Evolutionary conservation across 2,888 invertebrate genomes (phyloP), one percentile per base, ranked within the genome.

Genomic region (Acrobasis suavella): DNA sequence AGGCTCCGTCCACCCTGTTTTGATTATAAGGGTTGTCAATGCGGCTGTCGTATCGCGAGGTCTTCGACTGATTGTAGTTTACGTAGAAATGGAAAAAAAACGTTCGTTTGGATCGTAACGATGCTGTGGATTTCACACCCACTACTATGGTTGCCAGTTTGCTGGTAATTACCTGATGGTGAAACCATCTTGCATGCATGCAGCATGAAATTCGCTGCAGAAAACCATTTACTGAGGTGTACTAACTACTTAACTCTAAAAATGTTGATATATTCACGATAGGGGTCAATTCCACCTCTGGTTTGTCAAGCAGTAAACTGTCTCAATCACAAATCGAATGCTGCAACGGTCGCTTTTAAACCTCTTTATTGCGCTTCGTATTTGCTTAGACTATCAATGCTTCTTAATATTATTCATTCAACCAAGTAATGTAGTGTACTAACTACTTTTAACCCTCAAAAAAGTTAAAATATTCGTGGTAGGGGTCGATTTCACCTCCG

Each of bases 1-100:
- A 22, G 22, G 22, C 22, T 22, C 22, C 3, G 22, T 22, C 22
- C 3, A 22, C 22, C 22, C 22, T 3, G 22, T 22, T 2, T 22
- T 22, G 1, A 22, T 22, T 22, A 6, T n/a, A 38, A 54, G 22
- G 42, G 38, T 52, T 16, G 14, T 9, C 16, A 52, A 60, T 60
- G 50, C 60, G 14, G 14, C 10, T 10, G 1, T 17, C 16, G 15
- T 49, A 54, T n/a, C 38, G 15, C 8, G 38, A 62, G 37, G 16
- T 61, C 67, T 50, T 62, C 69, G 63, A 68, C 65, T 78, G 80
- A 79, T 80, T 80, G 77, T 77, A 77, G 75, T 77, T 74, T 73
- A 71, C 73, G 71, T 71, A 74, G 69, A 76, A 80, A 80, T 76
- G 76, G 76, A 76, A 80, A 81, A 82, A 77, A 81, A 82, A 77